phyloP scores from a whole-genome alignment of 2,113 vertebrate genomes.

The Cyprinodon tularosa region DNA sequence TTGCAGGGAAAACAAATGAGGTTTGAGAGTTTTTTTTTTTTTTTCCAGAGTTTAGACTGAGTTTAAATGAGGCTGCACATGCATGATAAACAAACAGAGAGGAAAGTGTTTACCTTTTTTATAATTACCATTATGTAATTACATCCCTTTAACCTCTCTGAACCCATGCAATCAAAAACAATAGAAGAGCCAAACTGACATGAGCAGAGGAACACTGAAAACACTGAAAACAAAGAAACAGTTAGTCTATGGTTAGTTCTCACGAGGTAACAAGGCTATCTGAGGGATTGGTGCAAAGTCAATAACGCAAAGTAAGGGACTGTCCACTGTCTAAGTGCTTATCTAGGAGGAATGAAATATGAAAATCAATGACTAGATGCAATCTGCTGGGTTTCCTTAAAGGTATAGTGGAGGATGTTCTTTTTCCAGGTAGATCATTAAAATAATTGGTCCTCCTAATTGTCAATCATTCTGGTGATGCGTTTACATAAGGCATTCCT shows the following conservation, averaged over 20 bases:
- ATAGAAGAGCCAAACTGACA: neutral
- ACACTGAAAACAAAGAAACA: constrained; percentile 6
- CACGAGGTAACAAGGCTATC: neutral
- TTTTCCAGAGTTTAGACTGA: neutral
- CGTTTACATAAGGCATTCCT: no score
- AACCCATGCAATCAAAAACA: neutral
- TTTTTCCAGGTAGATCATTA: no score
- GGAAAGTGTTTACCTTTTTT: neutral
- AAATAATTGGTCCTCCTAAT: no score
- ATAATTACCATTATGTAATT: neutral
- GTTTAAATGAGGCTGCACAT: neutral
- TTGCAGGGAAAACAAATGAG: no score
- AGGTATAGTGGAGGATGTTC: no score
- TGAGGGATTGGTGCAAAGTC: neutral
- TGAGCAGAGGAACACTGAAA: neutral
- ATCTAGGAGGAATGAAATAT: no score
- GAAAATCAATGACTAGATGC: no score
- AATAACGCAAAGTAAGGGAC: no score
- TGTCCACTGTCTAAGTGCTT: no score
- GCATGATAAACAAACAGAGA: neutral
- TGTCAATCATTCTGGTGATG: no score
- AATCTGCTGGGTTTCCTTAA: no score
- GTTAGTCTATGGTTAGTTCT: constrained; percentile 38
- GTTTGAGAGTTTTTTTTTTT: no score
- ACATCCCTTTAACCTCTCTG: neutral